Conservation (phyloP, 2,113 vertebrate genomes). For the Channa maculata region DNA sequence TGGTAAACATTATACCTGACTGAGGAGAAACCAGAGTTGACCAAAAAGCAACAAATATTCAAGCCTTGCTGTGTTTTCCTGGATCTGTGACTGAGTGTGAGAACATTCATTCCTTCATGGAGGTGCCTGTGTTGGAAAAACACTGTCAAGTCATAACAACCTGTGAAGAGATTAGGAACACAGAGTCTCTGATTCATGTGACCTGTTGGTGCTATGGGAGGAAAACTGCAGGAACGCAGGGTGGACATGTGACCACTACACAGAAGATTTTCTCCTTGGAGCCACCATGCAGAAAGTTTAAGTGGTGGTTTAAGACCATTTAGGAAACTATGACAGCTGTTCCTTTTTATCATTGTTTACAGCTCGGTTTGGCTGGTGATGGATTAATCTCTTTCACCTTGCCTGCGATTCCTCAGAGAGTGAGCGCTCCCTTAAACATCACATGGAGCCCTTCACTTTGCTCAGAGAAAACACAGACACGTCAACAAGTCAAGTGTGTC, state of each 20-base stretch:
- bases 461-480: constrained; percentile 28
- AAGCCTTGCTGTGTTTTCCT: background rate
- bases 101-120: constrained; percentile 33
- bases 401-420: background rate
- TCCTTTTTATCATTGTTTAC: background rate
- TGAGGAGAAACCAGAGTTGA: background rate
- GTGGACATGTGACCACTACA: constrained; percentile 60
- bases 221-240: constrained; percentile 22
- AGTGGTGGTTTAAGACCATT: background rate
- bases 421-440: background rate
- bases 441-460: background rate
- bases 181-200: constrained; percentile 68
- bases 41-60: constrained; percentile 1
- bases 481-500: background rate
- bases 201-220: constrained; percentile 53
- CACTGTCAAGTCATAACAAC: constrained; percentile 47
- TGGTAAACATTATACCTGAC: background rate
- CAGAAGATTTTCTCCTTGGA: constrained; percentile 19
- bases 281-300: background rate
- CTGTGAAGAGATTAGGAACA: constrained; percentile 54
- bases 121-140: constrained; percentile 45
- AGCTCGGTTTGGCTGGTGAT: background rate
- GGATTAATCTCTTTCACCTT: background rate
- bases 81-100: background rate
- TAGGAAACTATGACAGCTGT: constrained; percentile 16